Percentiles rank a stretch among this genome's conserved stretches.
These are phyloP conservation scores for Papilio polyxenes DNA, from an alignment of 1,140 invertebrate genomes.

Conservation along the genomic window DNA sequence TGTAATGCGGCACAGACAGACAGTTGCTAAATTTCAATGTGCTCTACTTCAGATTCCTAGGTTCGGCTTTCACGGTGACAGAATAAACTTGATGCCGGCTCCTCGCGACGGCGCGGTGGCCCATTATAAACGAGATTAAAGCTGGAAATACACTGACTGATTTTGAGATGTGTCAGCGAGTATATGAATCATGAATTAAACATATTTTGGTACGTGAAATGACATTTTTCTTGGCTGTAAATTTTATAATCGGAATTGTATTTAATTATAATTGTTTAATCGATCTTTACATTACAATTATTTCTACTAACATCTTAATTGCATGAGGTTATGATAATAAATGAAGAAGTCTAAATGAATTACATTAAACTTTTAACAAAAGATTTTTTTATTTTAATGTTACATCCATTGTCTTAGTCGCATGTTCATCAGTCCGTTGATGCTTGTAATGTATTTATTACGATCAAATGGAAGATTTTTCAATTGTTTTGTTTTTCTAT, in stretches of 20 bases:
- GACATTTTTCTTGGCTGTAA: conserved; percentile 30
- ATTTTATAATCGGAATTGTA: conserved; percentile 4
- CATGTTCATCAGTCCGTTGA: background rate
- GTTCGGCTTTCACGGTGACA: conserved; percentile 66
- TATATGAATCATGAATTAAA: conserved; percentile 39
- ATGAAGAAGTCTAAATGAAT: background rate
- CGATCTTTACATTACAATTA: background rate
- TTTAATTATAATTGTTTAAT: background rate
- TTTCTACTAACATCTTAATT: background rate
- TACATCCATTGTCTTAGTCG: background rate
- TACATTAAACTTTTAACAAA: background rate
- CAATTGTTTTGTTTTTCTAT: conserved; percentile 1
- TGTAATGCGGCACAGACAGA: conserved; percentile 73
- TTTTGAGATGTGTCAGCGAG: conserved; percentile 33
- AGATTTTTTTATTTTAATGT: background rate
- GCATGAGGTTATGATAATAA: background rate
- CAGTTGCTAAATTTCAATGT: conserved; percentile 80
- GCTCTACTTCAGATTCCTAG: conserved; percentile 72
- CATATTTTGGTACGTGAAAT: conserved; percentile 24
- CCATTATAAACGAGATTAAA: conserved; percentile 38
- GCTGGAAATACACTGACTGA: conserved; percentile 38
- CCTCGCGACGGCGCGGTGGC: conserved; percentile 21
- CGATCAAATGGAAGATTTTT: background rate
- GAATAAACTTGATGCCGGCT: conserved; percentile 55
- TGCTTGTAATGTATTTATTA: background rate